Percentiles rank a stretch among this genome's conserved stretches.
These are phyloP conservation scores for Agonopterix alstromeriana DNA, from an alignment of 2,888 invertebrate species.

Conservation along the genomic window DNA sequence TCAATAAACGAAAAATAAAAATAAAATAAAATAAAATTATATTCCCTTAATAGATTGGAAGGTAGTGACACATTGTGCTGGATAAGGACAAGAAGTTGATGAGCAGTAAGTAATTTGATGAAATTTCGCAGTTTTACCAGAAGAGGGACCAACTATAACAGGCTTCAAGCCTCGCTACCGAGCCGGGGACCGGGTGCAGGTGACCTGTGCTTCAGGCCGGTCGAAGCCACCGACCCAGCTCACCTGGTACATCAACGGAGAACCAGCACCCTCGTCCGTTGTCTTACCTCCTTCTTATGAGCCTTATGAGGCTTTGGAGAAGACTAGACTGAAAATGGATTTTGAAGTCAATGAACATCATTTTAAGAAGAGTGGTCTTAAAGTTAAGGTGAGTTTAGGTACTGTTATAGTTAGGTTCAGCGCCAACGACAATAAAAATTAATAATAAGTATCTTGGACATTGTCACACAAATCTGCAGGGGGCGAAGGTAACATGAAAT, in stretches of 20 bases:
- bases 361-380: conserved; percentile 90
- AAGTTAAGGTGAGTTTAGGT: conserved; percentile 80
- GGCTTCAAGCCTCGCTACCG: conserved; percentile 89
- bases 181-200: conserved; percentile 86
- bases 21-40: no score
- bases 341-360: conserved; percentile 88
- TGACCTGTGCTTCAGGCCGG: conserved; percentile 89
- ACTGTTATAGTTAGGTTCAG: no score
- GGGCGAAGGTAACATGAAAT: no score
- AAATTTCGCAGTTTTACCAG: conserved; percentile 81
- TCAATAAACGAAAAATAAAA: no score
- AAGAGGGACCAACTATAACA: conserved; percentile 87
- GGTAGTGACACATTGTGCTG: no score
- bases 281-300: conserved; percentile 68
- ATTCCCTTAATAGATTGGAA: no score
- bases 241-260: conserved; percentile 92
- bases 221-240: conserved; percentile 90
- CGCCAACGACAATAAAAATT: no score
- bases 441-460: no score
- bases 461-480: no score
- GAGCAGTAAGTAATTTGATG: no score
- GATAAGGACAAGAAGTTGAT: no score
- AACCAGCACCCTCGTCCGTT: conserved; percentile 78
- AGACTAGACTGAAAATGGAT: conserved; percentile 85
- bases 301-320: conserved; percentile 81